Evolutionary conservation across 1,140 invertebrate species (phyloP).

Genomic region (Neodiprion fabricii): DNA sequence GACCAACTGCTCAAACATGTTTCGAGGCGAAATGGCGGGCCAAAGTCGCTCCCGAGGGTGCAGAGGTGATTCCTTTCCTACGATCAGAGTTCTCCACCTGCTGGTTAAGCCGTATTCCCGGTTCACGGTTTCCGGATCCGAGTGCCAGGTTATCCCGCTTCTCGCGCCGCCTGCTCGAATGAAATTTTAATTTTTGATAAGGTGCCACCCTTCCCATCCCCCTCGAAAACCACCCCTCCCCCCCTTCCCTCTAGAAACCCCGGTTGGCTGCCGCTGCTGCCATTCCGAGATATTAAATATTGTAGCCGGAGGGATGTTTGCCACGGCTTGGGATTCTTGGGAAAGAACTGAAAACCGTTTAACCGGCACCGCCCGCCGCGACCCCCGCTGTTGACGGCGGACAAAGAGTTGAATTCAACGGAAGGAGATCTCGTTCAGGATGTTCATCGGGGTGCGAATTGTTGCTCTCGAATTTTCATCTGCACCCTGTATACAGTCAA

Average conservation of each 20-base stretch:
- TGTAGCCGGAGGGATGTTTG: conserved; percentile 11
- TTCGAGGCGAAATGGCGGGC: not conserved
- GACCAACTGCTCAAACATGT: not conserved
- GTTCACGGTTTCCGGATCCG: conserved; percentile 26
- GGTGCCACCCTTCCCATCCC: conserved; percentile 25
- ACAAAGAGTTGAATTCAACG: not conserved
- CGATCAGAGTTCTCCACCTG: conserved; percentile 34
- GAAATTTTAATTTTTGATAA: conserved; percentile 62
- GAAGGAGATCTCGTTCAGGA: not conserved
- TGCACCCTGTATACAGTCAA: too few species aligned
- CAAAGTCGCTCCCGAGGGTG: conserved; percentile 15
- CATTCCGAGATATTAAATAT: conserved; percentile 53
- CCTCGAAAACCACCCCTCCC: not conserved
- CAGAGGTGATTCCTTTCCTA: conserved; percentile 40
- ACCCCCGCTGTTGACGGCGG: not conserved
- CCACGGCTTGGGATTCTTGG: conserved; percentile 7
- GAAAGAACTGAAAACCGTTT: conserved; percentile 6
- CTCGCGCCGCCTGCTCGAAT: conserved; percentile 41
- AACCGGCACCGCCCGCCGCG: not conserved
- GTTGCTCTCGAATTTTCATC: not conserved
- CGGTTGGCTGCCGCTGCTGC: conserved; percentile 21
- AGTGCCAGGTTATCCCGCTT: conserved; percentile 18
- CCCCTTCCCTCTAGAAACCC: not conserved
- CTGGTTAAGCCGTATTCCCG: conserved; percentile 11
- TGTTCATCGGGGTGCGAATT: not conserved